phyloP scores from a whole-genome alignment of 2,888 invertebrate species.

The Cephus spinipes region DNA sequence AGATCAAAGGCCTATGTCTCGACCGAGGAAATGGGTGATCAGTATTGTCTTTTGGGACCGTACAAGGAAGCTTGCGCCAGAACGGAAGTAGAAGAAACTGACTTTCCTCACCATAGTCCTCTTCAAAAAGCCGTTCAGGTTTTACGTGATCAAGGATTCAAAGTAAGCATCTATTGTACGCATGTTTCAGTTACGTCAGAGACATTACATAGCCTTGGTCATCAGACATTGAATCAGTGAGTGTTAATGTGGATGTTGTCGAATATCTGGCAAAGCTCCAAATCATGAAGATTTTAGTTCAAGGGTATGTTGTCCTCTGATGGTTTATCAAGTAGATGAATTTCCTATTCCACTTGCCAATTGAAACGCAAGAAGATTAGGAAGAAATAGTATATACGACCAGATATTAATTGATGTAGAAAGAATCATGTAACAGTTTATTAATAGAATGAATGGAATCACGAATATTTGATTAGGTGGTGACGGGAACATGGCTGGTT shows the following conservation, averaged over 20 bases:
- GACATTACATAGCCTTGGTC: background rate
- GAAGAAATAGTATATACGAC: background rate
- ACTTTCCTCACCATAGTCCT: conserved; percentile 82
- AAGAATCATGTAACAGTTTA: background rate
- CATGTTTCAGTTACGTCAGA: background rate
- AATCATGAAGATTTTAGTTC: background rate
- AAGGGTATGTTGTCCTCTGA: background rate
- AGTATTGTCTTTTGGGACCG: conserved; percentile 94
- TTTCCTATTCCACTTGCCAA: background rate
- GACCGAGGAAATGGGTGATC: conserved; percentile 97
- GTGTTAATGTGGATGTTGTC: background rate
- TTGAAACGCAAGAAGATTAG: background rate
- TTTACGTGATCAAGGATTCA: conserved; percentile 87
- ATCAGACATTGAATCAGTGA: background rate
- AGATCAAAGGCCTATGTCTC: conserved; percentile 97
- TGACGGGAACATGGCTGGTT: conserved; percentile 98
- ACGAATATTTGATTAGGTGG: conserved; percentile 70
- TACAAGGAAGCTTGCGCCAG: conserved; percentile 94
- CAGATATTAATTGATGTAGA: background rate
- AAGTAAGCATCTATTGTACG: conserved; percentile 69
- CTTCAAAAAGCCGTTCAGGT: conserved; percentile 81
- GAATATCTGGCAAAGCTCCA: background rate
- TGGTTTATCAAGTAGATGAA: background rate
- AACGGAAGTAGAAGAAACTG: conserved; percentile 95
- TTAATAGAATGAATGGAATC: background rate